Evolutionary conservation across 37 sponge, comb jelly and placozoan species (phyloP), one percentile per base, ranked within the genome.

Genomic region (Hexactinellida sp.): DNA sequence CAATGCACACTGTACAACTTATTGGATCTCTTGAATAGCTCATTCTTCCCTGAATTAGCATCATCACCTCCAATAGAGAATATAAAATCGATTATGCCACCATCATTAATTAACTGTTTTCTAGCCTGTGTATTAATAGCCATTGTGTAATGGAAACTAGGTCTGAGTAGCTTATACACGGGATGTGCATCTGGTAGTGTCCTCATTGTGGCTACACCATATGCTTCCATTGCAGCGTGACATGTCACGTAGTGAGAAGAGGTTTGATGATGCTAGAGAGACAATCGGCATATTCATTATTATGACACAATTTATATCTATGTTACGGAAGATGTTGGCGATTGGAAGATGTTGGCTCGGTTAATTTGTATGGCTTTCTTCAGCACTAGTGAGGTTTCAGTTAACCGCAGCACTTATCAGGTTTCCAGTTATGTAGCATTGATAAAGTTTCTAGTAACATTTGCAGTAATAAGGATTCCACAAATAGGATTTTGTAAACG

Each of bases 111-210:
- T 0, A 91, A 85, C 0, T 23, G 36, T 7, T 87, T 54, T 28
- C 89, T 41, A 13, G 83, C 88, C 16, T n/a, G 13, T 37, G 54
- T 39, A 54, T 93, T 93, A 82, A 92, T 90, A 34, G 90, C 55
- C 25, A 92, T 88, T 25, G 88, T 89, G 55, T 88, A 84, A 54
- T 52, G 88, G 37, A 90, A 36, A 47, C 89, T 89, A 35, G 91
- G 90, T 39, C 36, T 52, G n/a, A 93, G 85, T 0, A 93, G 91
- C 38, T 85, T 87, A 87, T 71, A 87, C 0, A 93, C 9, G 19
- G 94, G 94, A 82, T 93, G 94, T 5, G 82, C 25, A 37, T 83
- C 84, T 37, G 91, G 90, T 1, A 93, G 83, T 32, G 87, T 92
- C 23, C 94, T 37, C 84, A 63, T 89, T 24, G 85, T 85, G 16